Evolutionary conservation across 2,113 vertebrate species (phyloP), one percentile per base, ranked within the genome.

Genomic region (Cepphus grylle): DNA sequence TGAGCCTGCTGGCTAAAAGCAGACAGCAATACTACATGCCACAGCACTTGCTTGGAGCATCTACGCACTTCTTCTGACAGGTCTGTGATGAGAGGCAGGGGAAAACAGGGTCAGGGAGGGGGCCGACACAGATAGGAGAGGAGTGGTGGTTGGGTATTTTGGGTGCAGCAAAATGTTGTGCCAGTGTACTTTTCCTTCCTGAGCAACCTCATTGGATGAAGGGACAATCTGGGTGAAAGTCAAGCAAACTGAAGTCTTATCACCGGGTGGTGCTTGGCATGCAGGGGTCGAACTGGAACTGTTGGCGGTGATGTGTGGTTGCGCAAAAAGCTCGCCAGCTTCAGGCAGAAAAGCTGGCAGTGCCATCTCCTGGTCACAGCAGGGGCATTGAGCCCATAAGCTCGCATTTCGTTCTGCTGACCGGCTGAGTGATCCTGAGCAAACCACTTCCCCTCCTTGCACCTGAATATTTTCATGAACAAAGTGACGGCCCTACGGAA

Each of bases 301-400:
- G 12, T 55, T 12, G 62, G 30, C 38, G 2, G 1, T 7, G 42
- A 77, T 14, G 16, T 4, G 3, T 2, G 7, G 25, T 61, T 69
- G 49, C 0, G 0, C 36, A 32, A 40, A 72, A 11, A 17, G 9
- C 38, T 38, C 1, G 0, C 12, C 65, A 3, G 42, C 52, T 38
- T 6, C 66, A 20, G 82, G 47, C 36, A 52, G 74, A 26, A 32
- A 47, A 34, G 87, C 71, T 84, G 81, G 34, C 81, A 91, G 65
- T 94, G 97, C 95, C 93, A 86, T 40, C 96, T 97, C 72, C 90
- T 91, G 95, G 93, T 16, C 86, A 79, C 30, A 84, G 72, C 63
- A 43, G n/a, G 45, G 11, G 8, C 42, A 42, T 4, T 22, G 67
- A 36, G 52, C 40, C 3, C 5, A 32, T 50, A 7, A 55, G 19